Base-by-base conservation (phyloP, 2,797 vertebrate species). In the Capromys pilorides region DNA sequence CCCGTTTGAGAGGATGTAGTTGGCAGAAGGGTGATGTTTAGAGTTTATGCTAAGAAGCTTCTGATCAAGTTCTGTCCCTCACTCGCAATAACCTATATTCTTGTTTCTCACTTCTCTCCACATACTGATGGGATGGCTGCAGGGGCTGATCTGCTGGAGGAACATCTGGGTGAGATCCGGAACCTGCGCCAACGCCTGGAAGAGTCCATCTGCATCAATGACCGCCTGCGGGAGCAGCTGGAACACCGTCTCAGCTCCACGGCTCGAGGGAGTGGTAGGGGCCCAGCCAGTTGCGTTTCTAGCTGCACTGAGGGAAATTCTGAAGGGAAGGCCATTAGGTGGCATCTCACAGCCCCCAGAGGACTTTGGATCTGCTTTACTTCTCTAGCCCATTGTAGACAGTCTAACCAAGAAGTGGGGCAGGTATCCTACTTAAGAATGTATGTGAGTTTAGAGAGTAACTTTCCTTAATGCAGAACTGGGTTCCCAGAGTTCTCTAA, bases 181-280 rank as follows among this genome's bases (percentile, higher is more conserved):
- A 98, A 97, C 96, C 98, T 99, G 82, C 98, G 98, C 19, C 99
- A 98, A 97, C 98, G 98, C 49, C 98, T 99, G 1, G 99, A 99
- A 95, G 99, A 99, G 88, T 99, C 99, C 95, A 99, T 99, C 96
- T 98, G 98, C 96, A 99, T 98, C 96, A 99, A 99, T 0, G 99
- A 99, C 93, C 98, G 98, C 6, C 99, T 99, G 41, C 97, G 99
- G 54, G 98, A 98, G 94, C 99, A 99, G 98, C 98, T 99, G 36
- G 99, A 99, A 86, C 97, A 98, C 51, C 97, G 98, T 39, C 98
- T 99, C 92, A 97, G 98, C 39, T 97, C 97, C 6, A 92, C 97
- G 0, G 0, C 96, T 86, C 96, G 97, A 0, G 98, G 98, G 28
- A 98, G 95, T 0, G 98, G 99, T 99, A 98, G 8, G 90, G 11